Base-by-base conservation (phyloP, 2,888 invertebrate genomes). In the Dysmachus trigonus region DNA sequence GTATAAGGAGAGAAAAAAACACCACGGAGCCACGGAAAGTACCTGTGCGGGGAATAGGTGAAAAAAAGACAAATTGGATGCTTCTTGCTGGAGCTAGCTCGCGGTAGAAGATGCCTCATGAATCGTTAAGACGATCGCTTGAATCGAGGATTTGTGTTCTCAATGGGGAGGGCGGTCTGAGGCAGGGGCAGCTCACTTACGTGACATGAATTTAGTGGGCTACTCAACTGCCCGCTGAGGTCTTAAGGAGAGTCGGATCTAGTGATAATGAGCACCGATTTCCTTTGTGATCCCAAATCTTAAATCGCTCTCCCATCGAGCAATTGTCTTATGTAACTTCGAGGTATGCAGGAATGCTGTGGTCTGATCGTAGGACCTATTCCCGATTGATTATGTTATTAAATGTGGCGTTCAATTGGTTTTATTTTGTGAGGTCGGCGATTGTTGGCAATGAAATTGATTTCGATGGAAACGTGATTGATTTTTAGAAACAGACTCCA, bases 41-140 rank as follows among this genome's bases (percentile, higher is more conserved):
- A 81, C 53, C 81, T 53, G 76, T n/a, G 10, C 77, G 27, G 72
- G 27, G 71, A 27, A 62, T 62, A 62, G 62, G 62, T 62, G 62
- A 83, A 83, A 83, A 83, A 71, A 83, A 35, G 83, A 72, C 47
- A 83, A 83, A 41, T 83, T 83, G 83, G 72, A 83, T 33, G 30
- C 72, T 83, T 62, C 81, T 62, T 53, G 53, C 62, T 62, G 35
- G 81, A 18, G 18, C 62, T 62, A 4, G 27, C 41, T 0, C n/a
- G n/a, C n/a, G n/a, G n/a, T n/a, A n/a, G n/a, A 22, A 53, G 81
- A 82, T 30, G 35, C 31, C 18, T 62, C 18, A 82, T 82, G 81
- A 22, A 62, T 33, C 51, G 8, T 82, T 27, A 62, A 82, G 33
- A 79, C 30, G 38, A 10, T 47, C 7, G 51, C n/a, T 33, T n/a